Base-by-base conservation (phyloP, 1,140 invertebrate species). In the Phenacoccus solenopsis region DNA sequence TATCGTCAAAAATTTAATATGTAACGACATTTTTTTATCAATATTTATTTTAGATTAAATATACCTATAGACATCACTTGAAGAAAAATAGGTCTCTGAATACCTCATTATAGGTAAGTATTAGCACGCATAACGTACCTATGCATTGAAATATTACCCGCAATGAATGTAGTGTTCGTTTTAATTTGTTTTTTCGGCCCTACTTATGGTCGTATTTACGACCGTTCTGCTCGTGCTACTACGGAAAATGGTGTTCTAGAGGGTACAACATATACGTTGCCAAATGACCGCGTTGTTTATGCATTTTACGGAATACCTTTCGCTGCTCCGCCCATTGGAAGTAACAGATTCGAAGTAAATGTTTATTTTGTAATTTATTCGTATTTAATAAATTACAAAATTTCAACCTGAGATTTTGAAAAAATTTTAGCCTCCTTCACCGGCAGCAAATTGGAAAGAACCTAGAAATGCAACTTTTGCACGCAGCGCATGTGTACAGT, bases 221-320 rank as follows among this genome's bases (percentile, higher is more conserved):
- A n/a, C n/a, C n/a, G n/a, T n/a, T n/a, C n/a, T n/a, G n/a, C n/a
- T 28, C 1, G 70, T 72, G 0, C 24, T 5, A n/a, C 21, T 71
- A 1, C 20, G 49, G 1, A 57, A 69, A n/a, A n/a, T n/a, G 73
- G 73, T 21, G 67, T 28, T 10, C 1, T 73, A 22, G 1, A 22
- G n/a, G 72, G 72, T n/a, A 32, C 64, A 10, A 70, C 61, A 10
- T 16, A 35, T 12, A 25, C 59, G 56, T 30, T 59, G 10, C 28
- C 49, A 13, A 72, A 70, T 24, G 70, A 72, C 16, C 24, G 69
- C 35, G 0, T 27, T 5, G 64, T 73, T 22, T 71, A 71, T 24
- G 61, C 81, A 7, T 87, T 84, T 71, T 78, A 83, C 72, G 83
- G 84, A 5, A 81, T 87, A 70, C 85, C 85, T 12, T 87, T 83